A percentile compares a stretch with the other conserved stretches of the same genome.
These are phyloP conservation scores for Tigriopus californicus DNA, from an alignment of 2,888 invertebrate species.

Conservation along the genomic window DNA sequence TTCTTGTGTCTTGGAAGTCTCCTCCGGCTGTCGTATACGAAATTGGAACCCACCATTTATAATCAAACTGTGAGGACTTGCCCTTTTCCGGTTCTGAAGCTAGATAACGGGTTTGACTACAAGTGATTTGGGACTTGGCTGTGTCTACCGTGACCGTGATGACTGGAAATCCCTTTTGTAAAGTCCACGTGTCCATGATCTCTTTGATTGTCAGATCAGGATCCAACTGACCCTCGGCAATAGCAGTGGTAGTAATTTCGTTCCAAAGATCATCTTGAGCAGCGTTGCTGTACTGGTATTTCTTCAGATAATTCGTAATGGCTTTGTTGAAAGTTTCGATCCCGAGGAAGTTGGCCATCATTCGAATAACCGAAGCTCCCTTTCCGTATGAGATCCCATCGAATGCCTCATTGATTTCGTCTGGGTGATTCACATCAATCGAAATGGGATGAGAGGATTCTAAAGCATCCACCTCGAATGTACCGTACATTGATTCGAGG, in stretches of 20 bases:
- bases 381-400: slow-evolving; percentile 79
- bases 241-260: slow-evolving; percentile 45
- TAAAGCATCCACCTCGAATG: slow-evolving; percentile 49
- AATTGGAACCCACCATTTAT: slow-evolving; percentile 41
- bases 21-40: slow-evolving; percentile 35
- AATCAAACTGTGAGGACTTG: slow-evolving; percentile 21
- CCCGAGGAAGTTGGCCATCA: slow-evolving; percentile 65
- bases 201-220: slow-evolving; percentile 42
- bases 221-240: slow-evolving; percentile 39
- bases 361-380: slow-evolving; percentile 68
- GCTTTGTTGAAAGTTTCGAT: slow-evolving; percentile 48
- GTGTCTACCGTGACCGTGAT: slow-evolving; percentile 30
- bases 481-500: slow-evolving; percentile 43
- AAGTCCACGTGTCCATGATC: slow-evolving; percentile 63
- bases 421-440: slow-evolving; percentile 59
- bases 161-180: slow-evolving; percentile 55
- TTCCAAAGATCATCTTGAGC: slow-evolving; percentile 61
- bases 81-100: slow-evolving; percentile 28
- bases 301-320: slow-evolving; percentile 49
- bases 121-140: background rate
- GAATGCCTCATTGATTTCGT: slow-evolving; percentile 76
- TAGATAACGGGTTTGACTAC: slow-evolving; percentile 33
- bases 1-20: slow-evolving; percentile 34
- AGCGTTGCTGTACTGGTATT: slow-evolving; percentile 45
- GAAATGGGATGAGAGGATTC: slow-evolving; percentile 76